Evolutionary conservation across 2,888 invertebrate genomes (phyloP), one percentile per base, ranked within the genome.

Genomic region (Lasioglossum marginatum): DNA sequence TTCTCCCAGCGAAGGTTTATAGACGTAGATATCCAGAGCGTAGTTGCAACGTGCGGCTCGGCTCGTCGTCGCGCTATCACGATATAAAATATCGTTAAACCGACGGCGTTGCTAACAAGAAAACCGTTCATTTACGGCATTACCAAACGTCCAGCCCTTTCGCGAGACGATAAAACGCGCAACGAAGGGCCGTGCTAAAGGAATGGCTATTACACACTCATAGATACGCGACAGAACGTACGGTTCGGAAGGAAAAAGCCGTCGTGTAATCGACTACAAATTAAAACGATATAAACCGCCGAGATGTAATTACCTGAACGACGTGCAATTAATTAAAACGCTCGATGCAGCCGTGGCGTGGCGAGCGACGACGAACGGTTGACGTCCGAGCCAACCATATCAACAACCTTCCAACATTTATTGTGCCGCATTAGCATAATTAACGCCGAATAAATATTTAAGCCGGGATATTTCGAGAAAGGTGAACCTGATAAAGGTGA

Each of bases 51-150:
- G 43, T 1, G 70, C 48, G 48, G 0, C 14, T 1, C 19, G 48
- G 23, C 23, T 6, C 8, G 52, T 2, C 5, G 70, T 60, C 60
- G 57, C 79, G 70, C 48, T 70, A 81, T 83, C 77, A 1, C 72
- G 76, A 68, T 77, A 77, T 73, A 83, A 83, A 77, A 40, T 81
- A 77, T 81, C 80, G 71, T 80, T 76, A 80, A 76, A 77, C 63
- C 73, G 34, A 63, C 77, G 73, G 66, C 73, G 71, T 52, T 52
- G 71, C 79, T 79, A 80, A 83, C 80, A 75, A 83, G 66, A 71
- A 75, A 75, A 48, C 75, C 57, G 68, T 75, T 82, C 78, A 40
- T 84, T 78, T 75, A 82, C 73, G 75, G 76, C 77, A 52, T 77
- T 68, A 43, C 63, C 68, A 68, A 81, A 81, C 78, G 23, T 72